phyloP scores from a whole-genome alignment of 2,113 vertebrate genomes.

The Phaetusa simplex region DNA sequence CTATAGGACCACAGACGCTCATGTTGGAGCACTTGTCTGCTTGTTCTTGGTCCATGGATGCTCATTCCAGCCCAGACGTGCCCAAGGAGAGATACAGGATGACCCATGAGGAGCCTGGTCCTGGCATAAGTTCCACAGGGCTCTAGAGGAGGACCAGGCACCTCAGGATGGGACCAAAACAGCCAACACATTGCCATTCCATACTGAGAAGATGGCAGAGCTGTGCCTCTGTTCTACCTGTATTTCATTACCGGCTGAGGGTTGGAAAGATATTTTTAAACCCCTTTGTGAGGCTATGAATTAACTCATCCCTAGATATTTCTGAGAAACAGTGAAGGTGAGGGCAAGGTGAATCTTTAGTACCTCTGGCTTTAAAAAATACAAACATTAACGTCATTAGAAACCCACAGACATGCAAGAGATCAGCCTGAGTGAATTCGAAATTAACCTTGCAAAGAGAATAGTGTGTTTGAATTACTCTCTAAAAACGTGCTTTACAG shows the following conservation, averaged over 20 bases:
- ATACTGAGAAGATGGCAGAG: background rate
- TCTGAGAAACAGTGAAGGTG: background rate
- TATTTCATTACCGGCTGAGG: background rate
- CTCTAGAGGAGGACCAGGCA: background rate
- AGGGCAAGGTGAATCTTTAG: constrained; percentile 26
- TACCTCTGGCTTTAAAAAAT: constrained; percentile 17
- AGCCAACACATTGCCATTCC: background rate
- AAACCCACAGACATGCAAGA: background rate
- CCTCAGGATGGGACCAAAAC: background rate
- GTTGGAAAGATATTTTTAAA: background rate
- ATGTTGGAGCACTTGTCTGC: background rate
- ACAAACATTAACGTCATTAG: background rate
- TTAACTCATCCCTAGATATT: background rate
- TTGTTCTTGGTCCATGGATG: background rate
- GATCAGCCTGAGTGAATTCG: background rate
- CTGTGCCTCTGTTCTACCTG: background rate
- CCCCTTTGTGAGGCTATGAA: background rate
- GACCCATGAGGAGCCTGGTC: background rate
- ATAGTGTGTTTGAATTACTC: constrained; percentile 9
- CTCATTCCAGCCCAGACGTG: background rate
- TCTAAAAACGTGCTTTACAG: background rate
- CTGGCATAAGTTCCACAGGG: background rate
- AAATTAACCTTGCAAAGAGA: constrained; percentile 25
- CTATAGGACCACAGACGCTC: background rate
- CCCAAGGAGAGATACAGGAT: background rate